Evolutionary conservation across 1,140 invertebrate genomes (phyloP).

Genomic region (Drosophila grimshawi): DNA sequence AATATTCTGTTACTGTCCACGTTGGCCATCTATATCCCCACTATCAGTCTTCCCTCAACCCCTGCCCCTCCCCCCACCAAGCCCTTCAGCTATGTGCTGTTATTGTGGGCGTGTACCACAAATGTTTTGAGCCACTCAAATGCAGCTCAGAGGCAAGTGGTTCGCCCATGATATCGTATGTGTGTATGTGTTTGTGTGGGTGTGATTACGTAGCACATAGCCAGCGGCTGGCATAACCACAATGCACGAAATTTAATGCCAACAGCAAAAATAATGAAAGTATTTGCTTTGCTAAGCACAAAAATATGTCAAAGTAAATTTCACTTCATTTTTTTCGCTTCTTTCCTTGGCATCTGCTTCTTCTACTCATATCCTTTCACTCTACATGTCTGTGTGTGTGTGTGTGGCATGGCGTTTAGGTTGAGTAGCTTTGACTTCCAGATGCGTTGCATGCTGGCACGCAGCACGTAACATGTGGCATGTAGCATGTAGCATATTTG

Average conservation of each 20-base stretch:
- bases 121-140: slow-evolving; percentile 57
- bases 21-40: slow-evolving; percentile 18
- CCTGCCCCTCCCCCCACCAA: not conserved
- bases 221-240: slow-evolving; percentile 49
- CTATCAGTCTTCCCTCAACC: too few species aligned
- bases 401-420: slow-evolving; percentile 29
- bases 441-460: slow-evolving; percentile 63
- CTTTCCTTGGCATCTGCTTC: slow-evolving; percentile 24
- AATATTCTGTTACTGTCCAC: slow-evolving; percentile 40
- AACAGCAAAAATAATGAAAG: slow-evolving; percentile 82
- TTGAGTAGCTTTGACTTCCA: slow-evolving; percentile 51
- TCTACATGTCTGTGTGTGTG: slow-evolving; percentile 23
- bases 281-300: slow-evolving; percentile 83
- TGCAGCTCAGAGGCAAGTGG: slow-evolving; percentile 49
- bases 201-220: slow-evolving; percentile 24
- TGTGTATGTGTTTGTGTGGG: slow-evolving; percentile 22
- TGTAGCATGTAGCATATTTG: slow-evolving; percentile 67
- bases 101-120: slow-evolving; percentile 36
- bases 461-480: slow-evolving; percentile 41
- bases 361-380: slow-evolving; percentile 35
- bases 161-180: not conserved
- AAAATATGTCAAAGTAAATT: slow-evolving; percentile 83
- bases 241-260: slow-evolving; percentile 75
- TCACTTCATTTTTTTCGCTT: slow-evolving; percentile 69
- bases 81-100: not conserved